Evolutionary conservation across 2,113 vertebrate species (phyloP).

Genomic region (Nanorana parkeri): DNA sequence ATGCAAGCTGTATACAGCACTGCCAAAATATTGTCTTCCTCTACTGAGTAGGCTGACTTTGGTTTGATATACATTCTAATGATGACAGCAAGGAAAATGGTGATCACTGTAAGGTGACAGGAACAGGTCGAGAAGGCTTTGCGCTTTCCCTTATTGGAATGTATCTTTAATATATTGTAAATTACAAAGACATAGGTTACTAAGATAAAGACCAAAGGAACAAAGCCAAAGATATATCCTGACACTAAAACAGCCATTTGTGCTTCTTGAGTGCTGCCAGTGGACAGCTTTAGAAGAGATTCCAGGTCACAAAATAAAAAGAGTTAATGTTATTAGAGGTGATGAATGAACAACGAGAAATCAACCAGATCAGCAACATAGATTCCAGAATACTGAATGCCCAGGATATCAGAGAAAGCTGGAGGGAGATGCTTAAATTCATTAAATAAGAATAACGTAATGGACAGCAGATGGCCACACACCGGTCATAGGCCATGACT

Average conservation of each 20-base stretch:
- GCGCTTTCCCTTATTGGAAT: conserved; percentile 60
- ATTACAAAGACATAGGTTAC: conserved; percentile 60
- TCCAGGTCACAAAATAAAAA: conserved; percentile 44
- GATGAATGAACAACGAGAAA: conserved; percentile 11
- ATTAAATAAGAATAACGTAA: conserved; percentile 21
- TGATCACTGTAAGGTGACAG: conserved; percentile 64
- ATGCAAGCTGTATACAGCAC: background rate
- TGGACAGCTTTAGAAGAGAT: conserved; percentile 37
- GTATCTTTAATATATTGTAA: conserved; percentile 60
- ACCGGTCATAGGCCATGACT: too few species aligned
- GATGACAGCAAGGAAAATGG: conserved; percentile 62
- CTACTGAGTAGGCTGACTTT: background rate
- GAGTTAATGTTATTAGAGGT: conserved; percentile 30
- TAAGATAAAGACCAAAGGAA: background rate
- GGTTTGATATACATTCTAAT: conserved; percentile 51
- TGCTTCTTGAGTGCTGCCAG: conserved; percentile 9
- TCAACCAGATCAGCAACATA: background rate
- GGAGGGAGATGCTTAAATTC: conserved; percentile 40
- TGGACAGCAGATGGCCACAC: too few species aligned
- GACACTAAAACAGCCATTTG: conserved; percentile 28
- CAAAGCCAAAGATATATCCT: background rate
- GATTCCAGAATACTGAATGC: conserved; percentile 28
- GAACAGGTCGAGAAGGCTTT: conserved; percentile 66
- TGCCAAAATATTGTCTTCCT: conserved; percentile 10
- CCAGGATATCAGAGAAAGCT: conserved; percentile 35